phyloP scores from a whole-genome alignment of 2,888 invertebrate species.

The Megastigmus dorsalis region DNA sequence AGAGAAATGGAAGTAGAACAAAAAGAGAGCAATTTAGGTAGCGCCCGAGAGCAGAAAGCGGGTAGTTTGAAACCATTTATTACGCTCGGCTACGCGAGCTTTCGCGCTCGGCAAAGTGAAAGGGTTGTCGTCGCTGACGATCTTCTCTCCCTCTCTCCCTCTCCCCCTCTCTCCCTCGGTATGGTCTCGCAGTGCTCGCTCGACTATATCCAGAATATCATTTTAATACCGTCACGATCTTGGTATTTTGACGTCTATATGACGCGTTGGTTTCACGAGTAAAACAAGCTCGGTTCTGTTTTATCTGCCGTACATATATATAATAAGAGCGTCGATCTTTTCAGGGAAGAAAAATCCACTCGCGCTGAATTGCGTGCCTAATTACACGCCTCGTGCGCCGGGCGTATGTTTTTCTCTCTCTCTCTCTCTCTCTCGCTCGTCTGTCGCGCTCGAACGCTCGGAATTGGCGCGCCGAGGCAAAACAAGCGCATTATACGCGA shows the following conservation, averaged over 20 bases:
- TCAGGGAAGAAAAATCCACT: neutral
- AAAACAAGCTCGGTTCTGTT: neutral
- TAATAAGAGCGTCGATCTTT: no score
- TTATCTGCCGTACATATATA: no score
- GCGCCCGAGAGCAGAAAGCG: slow-evolving; percentile 53
- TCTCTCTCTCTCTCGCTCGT: no score
- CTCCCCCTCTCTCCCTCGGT: slow-evolving; percentile 24
- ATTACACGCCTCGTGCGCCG: no score
- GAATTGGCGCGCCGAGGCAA: no score
- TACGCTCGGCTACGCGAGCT: slow-evolving; percentile 25
- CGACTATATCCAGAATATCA: slow-evolving; percentile 1
- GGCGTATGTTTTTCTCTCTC: no score
- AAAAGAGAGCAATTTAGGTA: no score
- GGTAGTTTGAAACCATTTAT: slow-evolving; percentile 58
- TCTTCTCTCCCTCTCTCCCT: neutral
- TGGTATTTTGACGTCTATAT: neutral
- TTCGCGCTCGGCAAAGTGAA: slow-evolving; percentile 16
- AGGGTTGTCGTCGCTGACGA: slow-evolving; percentile 6
- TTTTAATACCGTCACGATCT: slow-evolving; percentile 22
- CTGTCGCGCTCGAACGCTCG: no score
- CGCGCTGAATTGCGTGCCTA: neutral
- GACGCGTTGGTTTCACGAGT: no score
- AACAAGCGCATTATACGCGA: no score
- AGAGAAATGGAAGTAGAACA: neutral
- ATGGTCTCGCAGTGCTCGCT: neutral